A percentile compares a stretch with the other conserved stretches of the same genome.
phyloP scores from a whole-genome alignment of 2,888 invertebrate genomes.

The Agonum fuliginosum region DNA sequence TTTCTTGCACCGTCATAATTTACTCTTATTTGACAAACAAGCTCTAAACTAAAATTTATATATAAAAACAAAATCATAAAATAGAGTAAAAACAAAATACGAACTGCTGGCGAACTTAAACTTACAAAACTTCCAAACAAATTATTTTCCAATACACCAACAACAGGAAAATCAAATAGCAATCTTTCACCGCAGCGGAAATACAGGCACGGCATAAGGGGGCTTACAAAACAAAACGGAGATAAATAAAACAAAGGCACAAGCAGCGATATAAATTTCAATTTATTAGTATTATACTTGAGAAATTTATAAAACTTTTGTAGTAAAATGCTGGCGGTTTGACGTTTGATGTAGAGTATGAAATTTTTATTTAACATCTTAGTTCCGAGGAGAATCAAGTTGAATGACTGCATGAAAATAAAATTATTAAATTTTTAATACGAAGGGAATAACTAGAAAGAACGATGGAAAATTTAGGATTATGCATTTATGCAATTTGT shows the following conservation, averaged over 20 bases:
- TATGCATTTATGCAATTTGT: too few relatives aligned
- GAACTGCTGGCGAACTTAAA: constrained; percentile 40
- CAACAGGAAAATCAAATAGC: constrained; percentile 53
- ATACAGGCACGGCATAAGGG: not conserved
- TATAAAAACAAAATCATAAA: constrained; percentile 44
- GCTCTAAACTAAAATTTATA: constrained; percentile 25
- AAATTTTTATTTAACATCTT: too few relatives aligned
- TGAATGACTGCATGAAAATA: too few relatives aligned
- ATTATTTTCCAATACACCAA: constrained; percentile 54
- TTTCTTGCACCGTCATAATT: constrained; percentile 11
- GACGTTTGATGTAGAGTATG: too few relatives aligned
- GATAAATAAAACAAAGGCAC: not conserved
- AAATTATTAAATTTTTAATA: too few relatives aligned
- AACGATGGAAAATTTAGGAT: too few relatives aligned
- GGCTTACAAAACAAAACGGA: constrained; percentile 3
- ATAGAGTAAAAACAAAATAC: constrained; percentile 26
- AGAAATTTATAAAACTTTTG: not conserved
- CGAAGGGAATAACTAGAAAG: too few relatives aligned
- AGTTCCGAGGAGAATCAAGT: too few relatives aligned
- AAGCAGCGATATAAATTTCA: constrained; percentile 2
- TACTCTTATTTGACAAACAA: constrained; percentile 11
- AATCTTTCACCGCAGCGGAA: constrained; percentile 35
- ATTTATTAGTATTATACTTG: constrained; percentile 11
- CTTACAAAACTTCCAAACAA: constrained; percentile 50
- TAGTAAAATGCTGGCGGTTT: too few relatives aligned